Conservation (phyloP, 2,113 vertebrate genomes). For the Corythaeola cristata region DNA sequence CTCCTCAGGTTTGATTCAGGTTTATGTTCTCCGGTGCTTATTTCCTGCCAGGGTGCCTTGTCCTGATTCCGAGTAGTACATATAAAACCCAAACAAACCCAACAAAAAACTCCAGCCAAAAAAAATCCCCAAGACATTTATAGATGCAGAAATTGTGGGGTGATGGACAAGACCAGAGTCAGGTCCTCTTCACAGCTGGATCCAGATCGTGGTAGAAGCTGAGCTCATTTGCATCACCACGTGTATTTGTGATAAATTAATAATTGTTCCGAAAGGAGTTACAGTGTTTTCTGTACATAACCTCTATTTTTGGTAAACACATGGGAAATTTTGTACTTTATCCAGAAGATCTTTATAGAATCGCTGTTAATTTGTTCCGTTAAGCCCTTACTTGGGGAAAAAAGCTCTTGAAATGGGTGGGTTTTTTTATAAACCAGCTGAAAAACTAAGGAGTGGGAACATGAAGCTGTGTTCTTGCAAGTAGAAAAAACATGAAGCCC, state of each 20-base stretch:
- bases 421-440: not conserved
- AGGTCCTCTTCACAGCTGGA: no score
- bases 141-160: not conserved
- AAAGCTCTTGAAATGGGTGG: not conserved
- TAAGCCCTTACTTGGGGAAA: not conserved
- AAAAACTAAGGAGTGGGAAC: not conserved
- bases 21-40: not conserved
- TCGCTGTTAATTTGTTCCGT: not conserved
- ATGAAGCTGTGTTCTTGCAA: no score
- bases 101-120: no score
- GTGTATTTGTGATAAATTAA: not conserved
- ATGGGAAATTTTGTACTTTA: not conserved
- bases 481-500: not conserved
- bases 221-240: accelerated
- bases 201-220: not conserved
- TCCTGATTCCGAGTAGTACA: not conserved
- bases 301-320: not conserved
- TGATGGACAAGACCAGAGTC: no score
- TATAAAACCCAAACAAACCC: not conserved
- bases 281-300: not conserved
- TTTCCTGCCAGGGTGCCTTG: not conserved
- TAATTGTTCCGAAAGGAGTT: not conserved
- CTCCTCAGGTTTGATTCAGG: no score
- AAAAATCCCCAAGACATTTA: no score
- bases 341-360: not conserved